Conservation (phyloP, 2,113 vertebrate genomes). For the Fulmarus glacialis region DNA sequence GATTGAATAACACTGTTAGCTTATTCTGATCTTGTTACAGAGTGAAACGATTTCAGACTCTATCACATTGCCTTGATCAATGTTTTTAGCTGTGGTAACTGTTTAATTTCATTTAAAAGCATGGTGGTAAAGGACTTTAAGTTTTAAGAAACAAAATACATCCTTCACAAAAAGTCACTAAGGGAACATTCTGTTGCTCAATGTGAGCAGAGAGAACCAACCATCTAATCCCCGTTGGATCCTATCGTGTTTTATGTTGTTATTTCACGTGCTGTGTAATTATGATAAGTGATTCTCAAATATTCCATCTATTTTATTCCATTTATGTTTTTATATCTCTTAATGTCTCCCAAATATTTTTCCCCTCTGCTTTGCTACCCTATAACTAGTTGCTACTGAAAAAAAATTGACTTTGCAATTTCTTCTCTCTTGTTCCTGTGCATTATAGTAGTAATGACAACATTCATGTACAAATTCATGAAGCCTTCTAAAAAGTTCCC, state of each 20-base stretch:
- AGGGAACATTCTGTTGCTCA: neutral
- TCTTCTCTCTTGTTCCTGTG: neutral
- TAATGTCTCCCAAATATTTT: neutral
- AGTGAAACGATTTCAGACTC: neutral
- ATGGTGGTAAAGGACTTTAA: neutral
- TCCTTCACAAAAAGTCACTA: neutral
- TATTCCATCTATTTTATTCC: neutral
- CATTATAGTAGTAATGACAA: neutral
- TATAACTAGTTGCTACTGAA: neutral
- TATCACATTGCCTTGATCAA: neutral
- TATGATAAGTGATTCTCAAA: neutral
- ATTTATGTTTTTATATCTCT: neutral
- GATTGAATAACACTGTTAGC: neutral
- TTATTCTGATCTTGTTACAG: neutral
- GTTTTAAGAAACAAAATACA: neutral
- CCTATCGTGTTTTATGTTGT: neutral
- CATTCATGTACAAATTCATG: neutral
- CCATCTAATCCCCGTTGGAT: neutral
- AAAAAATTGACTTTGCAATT: neutral
- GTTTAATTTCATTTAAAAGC: neutral
- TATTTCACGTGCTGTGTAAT: neutral
- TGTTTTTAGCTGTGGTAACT: neutral
- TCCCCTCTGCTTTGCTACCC: neutral
- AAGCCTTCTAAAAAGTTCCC: neutral
- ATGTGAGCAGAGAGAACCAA: neutral